Conservation (phyloP, 92 coral and sea anemone genomes). For the Palythoa grandis region DNA sequence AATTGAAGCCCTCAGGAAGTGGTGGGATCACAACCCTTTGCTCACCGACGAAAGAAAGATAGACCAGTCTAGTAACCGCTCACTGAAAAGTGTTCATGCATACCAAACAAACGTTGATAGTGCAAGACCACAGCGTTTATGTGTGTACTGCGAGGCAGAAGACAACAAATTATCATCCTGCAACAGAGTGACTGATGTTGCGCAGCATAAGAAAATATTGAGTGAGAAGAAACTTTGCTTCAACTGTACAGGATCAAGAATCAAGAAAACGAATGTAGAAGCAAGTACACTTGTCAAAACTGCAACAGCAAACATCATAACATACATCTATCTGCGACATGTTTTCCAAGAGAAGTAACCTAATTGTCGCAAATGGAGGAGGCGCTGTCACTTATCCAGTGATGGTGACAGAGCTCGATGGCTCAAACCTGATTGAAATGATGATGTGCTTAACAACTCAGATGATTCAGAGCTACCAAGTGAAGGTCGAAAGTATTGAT, state of each 20-base stretch:
- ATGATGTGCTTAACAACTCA: neutral
- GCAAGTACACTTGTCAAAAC: slow-evolving; percentile 14
- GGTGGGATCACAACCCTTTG: neutral
- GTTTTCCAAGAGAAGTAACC: neutral
- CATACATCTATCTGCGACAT: neutral
- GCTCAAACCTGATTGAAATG: neutral
- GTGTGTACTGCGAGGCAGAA: neutral
- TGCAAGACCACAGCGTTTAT: neutral
- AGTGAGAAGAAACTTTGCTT: slow-evolving; percentile 22
- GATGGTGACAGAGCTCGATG: neutral
- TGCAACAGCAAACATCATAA: neutral
- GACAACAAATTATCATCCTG: neutral
- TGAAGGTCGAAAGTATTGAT: neutral
- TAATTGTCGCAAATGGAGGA: neutral
- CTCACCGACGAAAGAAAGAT: neutral
- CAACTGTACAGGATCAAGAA: slow-evolving; percentile 37
- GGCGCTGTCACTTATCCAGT: neutral
- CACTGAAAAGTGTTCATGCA: neutral
- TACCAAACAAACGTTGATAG: neutral
- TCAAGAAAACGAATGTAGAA: slow-evolving; percentile 27
- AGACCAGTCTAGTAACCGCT: neutral
- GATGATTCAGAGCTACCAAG: neutral
- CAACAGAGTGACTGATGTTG: neutral
- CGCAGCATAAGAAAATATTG: neutral
- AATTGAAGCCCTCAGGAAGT: neutral